Evolutionary conservation across 2,888 invertebrate genomes (phyloP).

Genomic region (Thymelicus lineola): DNA sequence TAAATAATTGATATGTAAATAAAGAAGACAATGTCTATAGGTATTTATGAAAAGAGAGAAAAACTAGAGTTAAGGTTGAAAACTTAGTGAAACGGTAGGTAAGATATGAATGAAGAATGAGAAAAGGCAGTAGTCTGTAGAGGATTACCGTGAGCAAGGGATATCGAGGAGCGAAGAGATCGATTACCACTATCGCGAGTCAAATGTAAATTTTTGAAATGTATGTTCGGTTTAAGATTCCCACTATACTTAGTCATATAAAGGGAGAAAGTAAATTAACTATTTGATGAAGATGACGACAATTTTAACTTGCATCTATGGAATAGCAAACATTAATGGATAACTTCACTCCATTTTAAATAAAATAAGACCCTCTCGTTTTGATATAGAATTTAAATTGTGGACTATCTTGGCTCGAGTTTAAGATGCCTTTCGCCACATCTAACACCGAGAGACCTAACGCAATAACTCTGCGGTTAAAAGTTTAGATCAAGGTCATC

Average conservation of each 20-base stretch:
- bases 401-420: neutral
- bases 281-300: no score
- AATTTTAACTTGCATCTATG: no score
- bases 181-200: neutral
- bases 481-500: constrained; percentile 69
- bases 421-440: constrained; percentile 45
- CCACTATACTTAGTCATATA: no score
- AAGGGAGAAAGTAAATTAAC: no score
- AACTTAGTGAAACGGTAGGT: no score
- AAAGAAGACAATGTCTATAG: no score
- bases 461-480: constrained; percentile 60
- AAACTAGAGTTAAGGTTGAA: no score
- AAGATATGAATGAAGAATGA: no score
- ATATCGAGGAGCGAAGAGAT: neutral
- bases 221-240: no score
- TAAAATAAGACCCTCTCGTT: neutral
- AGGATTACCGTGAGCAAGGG: neutral
- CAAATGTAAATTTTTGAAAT: neutral
- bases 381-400: neutral
- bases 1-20: no score
- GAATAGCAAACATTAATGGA: neutral
- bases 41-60: no score
- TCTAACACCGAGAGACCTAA: constrained; percentile 55
- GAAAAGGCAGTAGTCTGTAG: no score
- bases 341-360: neutral